Base-by-base conservation (phyloP, 2,797 vertebrate genomes). In the Melanotaenia pygmaea region DNA sequence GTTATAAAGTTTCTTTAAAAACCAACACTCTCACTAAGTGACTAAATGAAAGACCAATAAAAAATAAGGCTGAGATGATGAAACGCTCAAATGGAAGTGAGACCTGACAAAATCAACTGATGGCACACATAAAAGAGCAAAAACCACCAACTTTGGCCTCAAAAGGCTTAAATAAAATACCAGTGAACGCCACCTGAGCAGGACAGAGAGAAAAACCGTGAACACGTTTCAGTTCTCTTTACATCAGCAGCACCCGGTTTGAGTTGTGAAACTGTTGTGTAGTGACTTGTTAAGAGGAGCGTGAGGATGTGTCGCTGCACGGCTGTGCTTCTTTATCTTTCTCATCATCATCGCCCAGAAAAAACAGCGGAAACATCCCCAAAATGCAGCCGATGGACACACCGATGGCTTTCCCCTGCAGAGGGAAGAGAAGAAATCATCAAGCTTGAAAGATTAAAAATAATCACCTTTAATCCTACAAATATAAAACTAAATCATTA, bases 341-440 rank as follows among this genome's bases (percentile, higher is more conserved):
- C 83, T 71, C 2, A 3, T 67, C n/a, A 7, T 96, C 94, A 7
- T 95, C 94, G 4, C 84, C 85, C 65, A 98, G 89, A 91, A 99
- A 98, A 43, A 99, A 64, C 83, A 99, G 94, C 3, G 97, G 97
- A 91, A 99, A 98, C 97, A 99, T 99, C 85, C 97, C 97, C 91
- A 99, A 86, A 78, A 98, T 90, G 63, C 97, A 99, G 85, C 97
- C 97, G 85, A 99, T 95, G 76, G 96, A 90, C 67, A 99, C 94
- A n/a, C 97, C 97, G 64, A 98, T 96, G 90, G 94, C 97, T 93
- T 98, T 98, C 5, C 97, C 97, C 97, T 99, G 89, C 53, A 58
- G 28, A 20, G 53, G 20, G 4, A 37, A 24, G 13, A 45, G 47
- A 34, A 62, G 35, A 45, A 0, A 12, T 13, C 4, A 47, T n/a